Conservation (phyloP, 2,797 vertebrate species). For the Melanotaenia nigrans region DNA sequence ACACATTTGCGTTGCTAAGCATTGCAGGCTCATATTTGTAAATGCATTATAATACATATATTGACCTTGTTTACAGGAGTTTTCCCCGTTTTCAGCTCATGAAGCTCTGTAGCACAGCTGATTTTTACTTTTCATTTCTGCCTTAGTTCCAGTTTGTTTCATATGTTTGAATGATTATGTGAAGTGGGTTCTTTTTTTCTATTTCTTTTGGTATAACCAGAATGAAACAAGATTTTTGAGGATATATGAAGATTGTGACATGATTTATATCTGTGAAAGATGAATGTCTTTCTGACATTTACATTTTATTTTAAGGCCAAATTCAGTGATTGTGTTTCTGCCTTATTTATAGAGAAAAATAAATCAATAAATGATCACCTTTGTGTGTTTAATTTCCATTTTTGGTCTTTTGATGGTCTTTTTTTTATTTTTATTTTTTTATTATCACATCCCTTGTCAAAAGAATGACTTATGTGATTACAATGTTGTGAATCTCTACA, state of each 20-base stretch:
- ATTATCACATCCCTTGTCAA: no score
- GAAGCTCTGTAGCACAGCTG: slow-evolving; percentile 41
- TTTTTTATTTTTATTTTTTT: no score
- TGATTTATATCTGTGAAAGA: slow-evolving; percentile 68
- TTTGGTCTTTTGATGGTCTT: not conserved
- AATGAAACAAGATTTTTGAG: slow-evolving; percentile 52
- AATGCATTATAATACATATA: slow-evolving; percentile 34
- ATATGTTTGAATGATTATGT: slow-evolving; percentile 39
- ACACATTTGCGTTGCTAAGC: slow-evolving; percentile 39
- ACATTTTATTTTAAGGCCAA: slow-evolving; percentile 66
- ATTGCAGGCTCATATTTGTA: slow-evolving; percentile 32
- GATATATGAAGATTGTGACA: slow-evolving; percentile 59
- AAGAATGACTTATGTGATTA: no score
- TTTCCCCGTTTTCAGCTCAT: slow-evolving; percentile 14
- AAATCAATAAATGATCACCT: slow-evolving; percentile 46
- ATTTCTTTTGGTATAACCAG: slow-evolving; percentile 60
- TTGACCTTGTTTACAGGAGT: slow-evolving; percentile 35
- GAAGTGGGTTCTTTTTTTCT: slow-evolving; percentile 48
- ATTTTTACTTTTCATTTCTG: slow-evolving; percentile 15
- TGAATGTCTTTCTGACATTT: slow-evolving; percentile 56
- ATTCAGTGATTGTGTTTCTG: slow-evolving; percentile 68
- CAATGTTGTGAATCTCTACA: no score
- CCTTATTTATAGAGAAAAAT: slow-evolving; percentile 76
- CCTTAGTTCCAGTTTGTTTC: slow-evolving; percentile 23
- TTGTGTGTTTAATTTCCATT: not conserved